Evolutionary conservation across 2,888 invertebrate genomes (phyloP).

Genomic region (Pandemis cinnamomeana): DNA sequence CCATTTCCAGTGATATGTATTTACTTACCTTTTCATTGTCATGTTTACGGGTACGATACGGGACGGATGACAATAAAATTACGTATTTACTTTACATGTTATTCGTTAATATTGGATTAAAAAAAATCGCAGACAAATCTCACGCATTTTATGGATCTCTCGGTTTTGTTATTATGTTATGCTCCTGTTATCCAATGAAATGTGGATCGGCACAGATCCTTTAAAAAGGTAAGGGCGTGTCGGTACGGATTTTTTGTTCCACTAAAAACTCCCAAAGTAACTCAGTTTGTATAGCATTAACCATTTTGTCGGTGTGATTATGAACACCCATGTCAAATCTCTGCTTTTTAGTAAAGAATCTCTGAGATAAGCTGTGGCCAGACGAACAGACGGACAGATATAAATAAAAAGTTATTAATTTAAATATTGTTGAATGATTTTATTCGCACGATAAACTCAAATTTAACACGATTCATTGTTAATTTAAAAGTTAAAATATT

Average conservation of each 20-base stretch:
- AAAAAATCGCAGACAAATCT: background rate
- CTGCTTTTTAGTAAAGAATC: background rate
- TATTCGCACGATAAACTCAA: conserved; percentile 24
- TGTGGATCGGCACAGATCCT: no score
- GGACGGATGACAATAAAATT: background rate
- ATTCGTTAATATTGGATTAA: background rate
- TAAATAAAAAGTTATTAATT: background rate
- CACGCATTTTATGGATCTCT: background rate
- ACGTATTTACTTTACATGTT: background rate
- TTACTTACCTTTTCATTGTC: conserved; percentile 11
- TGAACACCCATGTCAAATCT: no score
- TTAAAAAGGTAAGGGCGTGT: no score
- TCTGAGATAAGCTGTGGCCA: no score
- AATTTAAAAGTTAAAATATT: conserved; percentile 37
- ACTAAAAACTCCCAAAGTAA: no score
- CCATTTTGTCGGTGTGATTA: no score
- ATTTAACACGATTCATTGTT: conserved; percentile 34
- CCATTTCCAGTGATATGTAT: background rate
- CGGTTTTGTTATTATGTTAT: no score
- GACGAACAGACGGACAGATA: background rate
- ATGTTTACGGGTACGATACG: background rate
- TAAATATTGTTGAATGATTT: conserved; percentile 7
- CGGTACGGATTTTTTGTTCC: no score
- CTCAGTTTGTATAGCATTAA: no score
- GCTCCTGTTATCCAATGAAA: no score